phyloP scores from a whole-genome alignment of 2,888 invertebrate genomes.

The Acanthosoma haemorrhoidale region DNA sequence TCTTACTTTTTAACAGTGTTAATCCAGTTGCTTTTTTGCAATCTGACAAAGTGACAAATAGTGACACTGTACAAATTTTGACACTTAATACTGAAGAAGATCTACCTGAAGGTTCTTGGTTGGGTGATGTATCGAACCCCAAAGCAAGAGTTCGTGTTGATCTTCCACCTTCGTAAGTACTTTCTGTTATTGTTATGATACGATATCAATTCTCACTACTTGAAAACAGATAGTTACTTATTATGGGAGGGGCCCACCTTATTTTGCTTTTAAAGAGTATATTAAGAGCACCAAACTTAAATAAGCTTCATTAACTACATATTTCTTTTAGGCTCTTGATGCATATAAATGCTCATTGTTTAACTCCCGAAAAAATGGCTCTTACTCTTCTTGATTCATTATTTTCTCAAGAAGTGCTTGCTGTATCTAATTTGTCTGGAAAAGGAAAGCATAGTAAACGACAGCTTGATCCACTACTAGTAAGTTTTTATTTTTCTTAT shows the following conservation, averaged over 20 bases:
- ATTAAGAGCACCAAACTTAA: no score
- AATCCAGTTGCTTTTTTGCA: constrained; percentile 32
- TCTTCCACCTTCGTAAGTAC: constrained; percentile 48
- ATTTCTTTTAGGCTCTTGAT: constrained; percentile 45
- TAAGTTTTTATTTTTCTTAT: constrained; percentile 44
- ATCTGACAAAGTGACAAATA: constrained; percentile 28
- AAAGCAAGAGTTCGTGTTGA: constrained; percentile 50
- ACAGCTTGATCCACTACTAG: constrained; percentile 51
- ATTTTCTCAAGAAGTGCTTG: constrained; percentile 51
- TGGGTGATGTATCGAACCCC: constrained; percentile 50
- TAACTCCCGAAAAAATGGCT: constrained; percentile 53
- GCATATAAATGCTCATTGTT: constrained; percentile 51
- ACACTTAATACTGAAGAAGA: constrained; percentile 46
- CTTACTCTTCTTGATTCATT: constrained; percentile 51
- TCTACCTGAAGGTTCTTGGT: constrained; percentile 51
- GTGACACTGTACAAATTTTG: constrained; percentile 40
- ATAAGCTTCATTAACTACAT: not conserved
- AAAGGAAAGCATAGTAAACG: constrained; percentile 51
- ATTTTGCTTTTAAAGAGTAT: no score
- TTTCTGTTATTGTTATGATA: not conserved
- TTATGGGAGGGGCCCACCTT: no score
- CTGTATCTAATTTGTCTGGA: constrained; percentile 51
- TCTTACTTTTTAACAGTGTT: not conserved
- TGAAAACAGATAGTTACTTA: not conserved
- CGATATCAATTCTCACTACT: not conserved